Evolutionary conservation across 2,113 vertebrate genomes (phyloP), one percentile per base, ranked within the genome.

Genomic region (Ailurus styani): DNA sequence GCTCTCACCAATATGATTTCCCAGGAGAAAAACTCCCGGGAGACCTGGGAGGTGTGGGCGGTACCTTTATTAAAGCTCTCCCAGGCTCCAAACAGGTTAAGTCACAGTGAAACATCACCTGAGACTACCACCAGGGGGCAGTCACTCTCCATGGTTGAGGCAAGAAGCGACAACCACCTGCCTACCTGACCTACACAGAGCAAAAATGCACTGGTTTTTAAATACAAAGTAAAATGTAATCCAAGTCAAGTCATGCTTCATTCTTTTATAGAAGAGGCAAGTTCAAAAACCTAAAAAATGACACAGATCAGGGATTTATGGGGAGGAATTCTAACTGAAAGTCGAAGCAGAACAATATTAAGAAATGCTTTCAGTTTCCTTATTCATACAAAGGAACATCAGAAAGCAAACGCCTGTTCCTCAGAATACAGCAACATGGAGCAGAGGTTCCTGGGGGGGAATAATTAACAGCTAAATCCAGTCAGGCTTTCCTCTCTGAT

Each of bases 51-150:
- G 45, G 86, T 6, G 78, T 75, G 81, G 66, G 7, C 23, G 9
- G 79, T 83, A 84, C 10, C 68, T 94, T 57, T 60, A 40, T 31
- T 45, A 82, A 55, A 13, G 42, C 64, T 90, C 73, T 90, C 34
- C 73, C 47, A 77, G 47, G 78, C 10, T 2, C 31, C n/a, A 20
- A 23, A 23, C 20, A 27, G 40, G 42, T 54, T 60, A 87, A 42
- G 52, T 34, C 94, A 17, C 6, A 83, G n/a, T 34, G 52, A 91
- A 70, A 11, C 5, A 17, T 70, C 64, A 78, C n/a, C 66, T 34
- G 62, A 40, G 40, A 52, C 27, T 57, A 87, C 96, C 98, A 97
- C 87, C 40, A 98, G 98, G 81, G 95, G 98, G 97, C 94, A 81
- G 73, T 90, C 92, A 54, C 64, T 37, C 20, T 5, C 66, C 47